These are phyloP conservation scores for Epinephelus awoara DNA, from an alignment of 2,797 vertebrate genomes.

Conservation along the genomic window DNA sequence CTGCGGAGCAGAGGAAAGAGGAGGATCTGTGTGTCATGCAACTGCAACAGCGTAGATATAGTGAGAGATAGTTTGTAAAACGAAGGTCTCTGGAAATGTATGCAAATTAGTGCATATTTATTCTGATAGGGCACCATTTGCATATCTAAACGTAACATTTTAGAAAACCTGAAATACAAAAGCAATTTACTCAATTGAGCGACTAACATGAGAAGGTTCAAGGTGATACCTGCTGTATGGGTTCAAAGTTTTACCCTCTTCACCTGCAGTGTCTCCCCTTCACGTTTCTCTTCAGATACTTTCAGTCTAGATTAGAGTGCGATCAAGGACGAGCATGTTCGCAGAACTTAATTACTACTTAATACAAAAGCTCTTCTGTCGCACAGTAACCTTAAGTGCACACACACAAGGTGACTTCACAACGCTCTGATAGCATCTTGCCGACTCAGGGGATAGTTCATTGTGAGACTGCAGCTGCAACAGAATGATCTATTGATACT, in stretches of 20 bases:
- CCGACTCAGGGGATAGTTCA: slow-evolving; percentile 47
- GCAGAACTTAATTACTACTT: slow-evolving; percentile 40
- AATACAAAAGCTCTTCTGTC: slow-evolving; percentile 34
- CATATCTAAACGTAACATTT: no score
- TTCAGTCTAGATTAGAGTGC: not conserved
- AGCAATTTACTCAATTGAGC: no score
- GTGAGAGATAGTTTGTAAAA: no score
- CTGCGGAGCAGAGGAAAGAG: slow-evolving; percentile 52
- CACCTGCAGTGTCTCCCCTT: no score
- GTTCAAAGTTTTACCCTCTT: no score
- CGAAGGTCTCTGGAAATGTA: no score
- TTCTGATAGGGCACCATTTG: no score
- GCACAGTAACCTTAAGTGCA: not conserved
- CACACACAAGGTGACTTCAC: slow-evolving; percentile 62
- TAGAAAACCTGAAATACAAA: no score
- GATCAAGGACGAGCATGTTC: slow-evolving; percentile 34
- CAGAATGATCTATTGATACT: slow-evolving; percentile 60
- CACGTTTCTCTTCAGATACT: not conserved
- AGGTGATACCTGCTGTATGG: no score
- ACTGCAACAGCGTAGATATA: no score
- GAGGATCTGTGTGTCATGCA: not conserved
- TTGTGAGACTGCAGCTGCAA: slow-evolving; percentile 42
- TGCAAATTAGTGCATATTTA: no score
- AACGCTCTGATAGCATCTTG: slow-evolving; percentile 56
- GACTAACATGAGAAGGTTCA: no score